Evolutionary conservation across 2,113 vertebrate species (phyloP).

Genomic region (Thymallus thymallus): DNA sequence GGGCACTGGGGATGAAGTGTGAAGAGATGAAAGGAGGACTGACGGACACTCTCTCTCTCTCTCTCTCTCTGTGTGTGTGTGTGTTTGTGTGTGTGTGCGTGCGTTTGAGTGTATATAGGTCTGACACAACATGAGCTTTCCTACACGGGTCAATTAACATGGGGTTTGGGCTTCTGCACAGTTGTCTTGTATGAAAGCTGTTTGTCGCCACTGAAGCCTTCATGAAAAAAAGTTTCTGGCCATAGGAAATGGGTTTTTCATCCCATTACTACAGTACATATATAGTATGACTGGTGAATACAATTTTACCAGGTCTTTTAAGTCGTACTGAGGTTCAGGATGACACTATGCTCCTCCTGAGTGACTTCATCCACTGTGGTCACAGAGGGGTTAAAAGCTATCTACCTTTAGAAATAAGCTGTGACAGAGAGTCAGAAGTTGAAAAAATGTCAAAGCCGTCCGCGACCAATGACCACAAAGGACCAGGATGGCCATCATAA

Average conservation of each 20-base stretch:
- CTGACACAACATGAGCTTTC: constrained; percentile 25
- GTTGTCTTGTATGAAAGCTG: constrained; percentile 38
- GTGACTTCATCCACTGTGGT: background rate
- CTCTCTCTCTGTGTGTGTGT: too few relatives aligned
- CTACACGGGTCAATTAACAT: constrained; percentile 30
- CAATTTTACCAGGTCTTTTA: background rate
- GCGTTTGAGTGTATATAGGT: background rate
- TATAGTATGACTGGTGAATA: too few relatives aligned
- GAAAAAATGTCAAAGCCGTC: background rate
- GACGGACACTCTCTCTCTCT: constrained; percentile 41
- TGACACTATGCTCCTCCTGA: background rate
- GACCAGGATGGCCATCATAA: constrained; percentile 34
- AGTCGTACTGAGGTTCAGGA: constrained; percentile 17
- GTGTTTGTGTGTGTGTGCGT: constrained; percentile 31
- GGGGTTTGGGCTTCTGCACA: constrained; percentile 29
- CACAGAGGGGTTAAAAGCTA: background rate
- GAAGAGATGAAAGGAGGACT: constrained; percentile 63
- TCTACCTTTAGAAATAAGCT: too few relatives aligned
- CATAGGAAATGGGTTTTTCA: background rate
- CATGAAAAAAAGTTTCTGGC: background rate
- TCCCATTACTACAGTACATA: too few relatives aligned
- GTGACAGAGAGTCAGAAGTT: background rate
- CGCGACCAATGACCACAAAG: constrained; percentile 12
- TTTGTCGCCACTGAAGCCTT: background rate
- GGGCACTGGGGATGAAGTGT: constrained; percentile 52